Evolutionary conservation across 2,888 invertebrate genomes (phyloP).

Genomic region (Leptopilina syphax): DNA sequence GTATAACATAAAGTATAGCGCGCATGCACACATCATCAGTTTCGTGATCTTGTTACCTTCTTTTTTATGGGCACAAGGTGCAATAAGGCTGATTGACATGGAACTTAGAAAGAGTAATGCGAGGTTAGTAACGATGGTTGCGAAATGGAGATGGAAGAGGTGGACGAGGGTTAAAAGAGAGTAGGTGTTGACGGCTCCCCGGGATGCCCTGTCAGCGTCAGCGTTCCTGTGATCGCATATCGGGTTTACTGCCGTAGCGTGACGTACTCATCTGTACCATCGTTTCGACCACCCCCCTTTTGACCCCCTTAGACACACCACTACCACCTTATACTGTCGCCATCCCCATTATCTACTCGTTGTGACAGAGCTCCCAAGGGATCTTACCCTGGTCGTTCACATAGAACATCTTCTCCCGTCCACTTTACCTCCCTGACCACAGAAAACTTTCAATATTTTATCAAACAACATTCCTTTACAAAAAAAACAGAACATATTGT

Average conservation of each 20-base stretch:
- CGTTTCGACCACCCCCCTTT: slow-evolving; percentile 59
- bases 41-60: slow-evolving; percentile 31
- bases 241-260: slow-evolving; percentile 75
- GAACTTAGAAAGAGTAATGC: slow-evolving; percentile 49
- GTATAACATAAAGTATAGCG: background rate
- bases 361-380: slow-evolving; percentile 75
- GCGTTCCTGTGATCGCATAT: slow-evolving; percentile 72
- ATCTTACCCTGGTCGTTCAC: slow-evolving; percentile 50
- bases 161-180: slow-evolving; percentile 59
- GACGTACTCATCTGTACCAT: slow-evolving; percentile 73
- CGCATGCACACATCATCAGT: background rate
- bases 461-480: slow-evolving; percentile 11
- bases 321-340: slow-evolving; percentile 63
- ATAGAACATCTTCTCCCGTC: slow-evolving; percentile 47
- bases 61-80: slow-evolving; percentile 23
- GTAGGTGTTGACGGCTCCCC: slow-evolving; percentile 76
- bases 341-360: slow-evolving; percentile 75
- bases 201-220: slow-evolving; percentile 75
- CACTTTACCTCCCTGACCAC: slow-evolving; percentile 53
- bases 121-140: slow-evolving; percentile 48
- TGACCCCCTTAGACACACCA: too few species aligned
- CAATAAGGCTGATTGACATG: slow-evolving; percentile 38
- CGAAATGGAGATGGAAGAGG: slow-evolving; percentile 59
- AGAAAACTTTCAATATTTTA: slow-evolving; percentile 48
- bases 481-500: background rate